phyloP scores from a whole-genome alignment of 2,888 invertebrate species.

The Hypsopygia costalis region DNA sequence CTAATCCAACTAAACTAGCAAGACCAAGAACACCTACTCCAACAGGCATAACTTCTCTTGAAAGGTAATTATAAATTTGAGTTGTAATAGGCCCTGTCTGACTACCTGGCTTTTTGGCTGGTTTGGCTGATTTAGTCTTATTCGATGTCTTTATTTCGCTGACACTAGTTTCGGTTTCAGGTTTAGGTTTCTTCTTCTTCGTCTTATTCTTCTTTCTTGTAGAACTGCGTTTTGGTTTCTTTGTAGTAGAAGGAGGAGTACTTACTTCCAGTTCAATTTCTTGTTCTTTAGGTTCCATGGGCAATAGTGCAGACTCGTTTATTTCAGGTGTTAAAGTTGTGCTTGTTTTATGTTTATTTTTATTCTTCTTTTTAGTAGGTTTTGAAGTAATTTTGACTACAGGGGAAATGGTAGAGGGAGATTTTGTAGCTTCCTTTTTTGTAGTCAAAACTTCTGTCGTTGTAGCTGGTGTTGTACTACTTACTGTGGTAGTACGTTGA shows the following conservation, averaged over 20 bases:
- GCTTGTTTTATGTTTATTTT: conserved; percentile 54
- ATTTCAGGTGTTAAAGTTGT: conserved; percentile 43
- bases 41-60: conserved; percentile 90
- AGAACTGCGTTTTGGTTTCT: conserved; percentile 66
- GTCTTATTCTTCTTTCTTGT: conserved; percentile 79
- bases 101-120: conserved; percentile 62
- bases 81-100: conserved; percentile 82
- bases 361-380: conserved; percentile 61
- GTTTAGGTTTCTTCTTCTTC: conserved; percentile 76
- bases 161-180: conserved; percentile 43
- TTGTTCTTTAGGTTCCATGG: conserved; percentile 71
- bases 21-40: conserved; percentile 88
- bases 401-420: conserved; percentile 28
- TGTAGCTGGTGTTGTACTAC: conserved; percentile 35
- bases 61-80: conserved; percentile 88
- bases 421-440: conserved; percentile 46
- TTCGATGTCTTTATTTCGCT: conserved; percentile 74
- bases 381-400: conserved; percentile 49
- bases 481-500: conserved; percentile 35
- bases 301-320: conserved; percentile 61
- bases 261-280: conserved; percentile 74
- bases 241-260: conserved; percentile 67
- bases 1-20: conserved; percentile 86
- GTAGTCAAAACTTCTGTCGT: conserved; percentile 45
- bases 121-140: conserved; percentile 73